Conservation (phyloP, 2,888 invertebrate species). For the Drosophila anceps region DNA sequence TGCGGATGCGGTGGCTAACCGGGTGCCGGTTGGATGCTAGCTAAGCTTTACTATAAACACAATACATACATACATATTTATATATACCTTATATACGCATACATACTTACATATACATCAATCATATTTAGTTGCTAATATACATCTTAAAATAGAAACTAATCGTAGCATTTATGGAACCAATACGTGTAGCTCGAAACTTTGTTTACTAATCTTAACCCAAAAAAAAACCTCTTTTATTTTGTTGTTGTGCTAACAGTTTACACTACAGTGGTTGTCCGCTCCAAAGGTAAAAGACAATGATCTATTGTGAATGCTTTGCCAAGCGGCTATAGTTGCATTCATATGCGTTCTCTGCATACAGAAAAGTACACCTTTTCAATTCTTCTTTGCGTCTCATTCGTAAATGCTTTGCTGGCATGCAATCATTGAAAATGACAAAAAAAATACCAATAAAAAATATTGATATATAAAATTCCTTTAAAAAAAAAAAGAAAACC, state of each 20-base stretch:
- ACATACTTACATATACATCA: not conserved
- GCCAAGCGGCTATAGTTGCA: not conserved
- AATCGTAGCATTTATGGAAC: slow-evolving; percentile 12
- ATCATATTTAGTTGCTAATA: slow-evolving; percentile 10
- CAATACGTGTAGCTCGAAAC: slow-evolving; percentile 22
- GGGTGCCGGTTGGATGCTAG: slow-evolving; percentile 58
- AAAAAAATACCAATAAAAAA: not conserved
- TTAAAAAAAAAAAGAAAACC: not conserved
- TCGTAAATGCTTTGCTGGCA: slow-evolving; percentile 22
- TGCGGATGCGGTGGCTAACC: slow-evolving; percentile 60
- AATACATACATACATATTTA: not conserved
- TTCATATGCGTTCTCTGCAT: not conserved
- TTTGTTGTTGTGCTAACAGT: slow-evolving; percentile 63
- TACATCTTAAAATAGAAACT: not conserved
- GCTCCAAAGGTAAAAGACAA: slow-evolving; percentile 57
- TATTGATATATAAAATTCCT: not conserved
- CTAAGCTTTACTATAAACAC: slow-evolving; percentile 35
- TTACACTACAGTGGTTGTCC: slow-evolving; percentile 49
- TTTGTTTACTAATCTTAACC: slow-evolving; percentile 57
- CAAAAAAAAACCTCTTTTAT: not conserved
- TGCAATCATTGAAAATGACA: not conserved
- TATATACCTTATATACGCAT: not conserved
- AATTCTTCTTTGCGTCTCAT: slow-evolving; percentile 5
- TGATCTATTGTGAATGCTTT: slow-evolving; percentile 14
- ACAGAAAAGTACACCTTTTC: not conserved